These are phyloP conservation scores for Harpagus bidentatus DNA, from an alignment of 2,113 vertebrate genomes.

Conservation along the genomic window DNA sequence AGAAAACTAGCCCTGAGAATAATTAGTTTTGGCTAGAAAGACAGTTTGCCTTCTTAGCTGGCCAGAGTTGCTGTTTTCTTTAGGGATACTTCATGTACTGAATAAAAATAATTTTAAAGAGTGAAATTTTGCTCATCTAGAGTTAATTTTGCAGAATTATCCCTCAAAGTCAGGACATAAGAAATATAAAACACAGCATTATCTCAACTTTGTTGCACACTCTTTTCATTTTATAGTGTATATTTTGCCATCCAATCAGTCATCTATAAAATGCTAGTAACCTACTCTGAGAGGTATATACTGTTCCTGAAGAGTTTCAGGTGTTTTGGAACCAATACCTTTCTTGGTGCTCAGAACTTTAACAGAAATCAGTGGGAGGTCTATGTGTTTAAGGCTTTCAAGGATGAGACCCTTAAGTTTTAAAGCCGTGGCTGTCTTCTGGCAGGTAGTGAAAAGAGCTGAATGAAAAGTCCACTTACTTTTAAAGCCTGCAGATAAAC, in stretches of 20 bases:
- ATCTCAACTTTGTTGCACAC: not conserved
- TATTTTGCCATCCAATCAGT: not conserved
- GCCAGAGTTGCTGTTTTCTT: not conserved
- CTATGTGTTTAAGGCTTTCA: not conserved
- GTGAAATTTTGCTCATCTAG: not conserved
- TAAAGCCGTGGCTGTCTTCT: not conserved
- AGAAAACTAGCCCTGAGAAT: not conserved
- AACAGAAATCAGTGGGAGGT: not conserved
- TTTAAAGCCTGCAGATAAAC: not conserved
- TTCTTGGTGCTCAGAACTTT: not conserved
- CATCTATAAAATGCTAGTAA: not conserved
- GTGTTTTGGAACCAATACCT: not conserved
- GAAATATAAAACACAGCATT: not conserved
- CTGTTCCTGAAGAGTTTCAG: not conserved
- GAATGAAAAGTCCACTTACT: not conserved
- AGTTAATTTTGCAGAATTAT: not conserved
- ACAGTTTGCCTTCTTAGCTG: not conserved
- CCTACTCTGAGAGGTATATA: not conserved
- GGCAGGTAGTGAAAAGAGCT: not conserved
- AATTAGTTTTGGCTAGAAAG: not conserved
- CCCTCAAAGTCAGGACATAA: not conserved
- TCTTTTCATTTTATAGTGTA: not conserved
- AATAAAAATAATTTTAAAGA: not conserved
- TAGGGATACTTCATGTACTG: not conserved
- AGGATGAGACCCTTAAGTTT: not conserved